A percentile compares a stretch with the other conserved stretches of the same genome.
These are phyloP conservation scores for Chirona hameri DNA, from an alignment of 2,888 invertebrate species.

Conservation along the genomic window DNA sequence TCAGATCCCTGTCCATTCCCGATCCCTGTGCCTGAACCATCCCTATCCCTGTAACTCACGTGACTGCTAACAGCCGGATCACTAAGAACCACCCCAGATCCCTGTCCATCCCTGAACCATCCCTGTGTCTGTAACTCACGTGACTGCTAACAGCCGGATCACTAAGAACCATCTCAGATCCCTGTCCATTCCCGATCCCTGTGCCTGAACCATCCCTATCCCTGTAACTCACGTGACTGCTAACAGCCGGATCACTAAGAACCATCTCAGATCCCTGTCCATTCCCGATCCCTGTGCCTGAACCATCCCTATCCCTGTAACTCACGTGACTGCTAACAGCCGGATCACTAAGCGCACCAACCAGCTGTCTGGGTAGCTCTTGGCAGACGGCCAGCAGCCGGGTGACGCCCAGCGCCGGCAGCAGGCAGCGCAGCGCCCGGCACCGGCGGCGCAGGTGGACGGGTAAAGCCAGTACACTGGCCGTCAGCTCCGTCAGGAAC, in stretches of 20 bases:
- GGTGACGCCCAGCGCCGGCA: conserved; percentile 10
- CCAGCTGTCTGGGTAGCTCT: neutral
- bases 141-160: too few relatives aligned
- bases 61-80: neutral
- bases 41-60: neutral
- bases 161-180: too few relatives aligned
- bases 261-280: too few relatives aligned
- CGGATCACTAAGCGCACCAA: neutral
- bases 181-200: too few relatives aligned
- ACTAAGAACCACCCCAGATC: too few relatives aligned
- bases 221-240: too few relatives aligned
- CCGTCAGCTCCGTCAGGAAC: neutral
- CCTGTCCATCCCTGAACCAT: too few relatives aligned
- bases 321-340: neutral
- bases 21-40: too few relatives aligned
- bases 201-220: too few relatives aligned
- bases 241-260: too few relatives aligned
- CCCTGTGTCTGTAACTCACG: neutral
- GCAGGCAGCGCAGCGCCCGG: conserved; percentile 26
- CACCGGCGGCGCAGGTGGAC: neutral
- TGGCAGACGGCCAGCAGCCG: conserved; percentile 9
- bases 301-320: neutral
- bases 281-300: too few relatives aligned
- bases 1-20: too few relatives aligned
- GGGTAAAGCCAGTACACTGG: neutral